phyloP scores from a whole-genome alignment of 2,113 vertebrate genomes.

The Cnemophilus loriae region DNA sequence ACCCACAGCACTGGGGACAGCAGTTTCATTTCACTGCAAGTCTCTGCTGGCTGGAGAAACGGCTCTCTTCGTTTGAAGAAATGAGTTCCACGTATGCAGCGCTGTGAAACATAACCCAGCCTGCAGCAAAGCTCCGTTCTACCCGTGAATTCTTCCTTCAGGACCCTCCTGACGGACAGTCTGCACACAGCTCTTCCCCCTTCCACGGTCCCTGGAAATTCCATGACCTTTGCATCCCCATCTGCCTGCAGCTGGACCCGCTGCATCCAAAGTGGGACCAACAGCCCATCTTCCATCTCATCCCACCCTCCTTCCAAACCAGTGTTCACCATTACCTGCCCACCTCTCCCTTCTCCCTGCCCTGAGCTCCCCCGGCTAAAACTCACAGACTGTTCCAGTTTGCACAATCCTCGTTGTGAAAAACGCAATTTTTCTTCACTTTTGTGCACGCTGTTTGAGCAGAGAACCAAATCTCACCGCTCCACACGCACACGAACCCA shows the following conservation, averaged over 20 bases:
- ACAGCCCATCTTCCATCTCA: neutral
- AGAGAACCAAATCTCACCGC: neutral
- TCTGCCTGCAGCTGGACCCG: neutral
- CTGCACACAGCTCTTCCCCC: neutral
- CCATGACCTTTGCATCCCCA: neutral
- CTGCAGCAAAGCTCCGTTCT: neutral
- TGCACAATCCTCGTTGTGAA: neutral
- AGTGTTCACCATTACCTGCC: neutral
- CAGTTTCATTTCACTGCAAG: neutral
- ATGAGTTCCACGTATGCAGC: neutral
- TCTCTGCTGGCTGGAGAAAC: neutral
- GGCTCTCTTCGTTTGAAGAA: neutral
- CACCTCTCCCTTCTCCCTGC: neutral
- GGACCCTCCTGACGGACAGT: neutral
- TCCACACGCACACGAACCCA: neutral
- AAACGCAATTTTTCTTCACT: neutral
- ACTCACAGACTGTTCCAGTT: neutral
- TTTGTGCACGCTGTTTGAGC: fast-evolving
- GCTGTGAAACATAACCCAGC: neutral
- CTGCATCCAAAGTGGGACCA: neutral
- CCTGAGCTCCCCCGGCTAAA: neutral
- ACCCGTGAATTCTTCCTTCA: neutral
- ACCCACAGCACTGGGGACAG: neutral
- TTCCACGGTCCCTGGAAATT: neutral
- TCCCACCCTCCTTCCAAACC: neutral